phyloP scores from a whole-genome alignment of 2,888 invertebrate genomes.

The Pollenia labialis region DNA sequence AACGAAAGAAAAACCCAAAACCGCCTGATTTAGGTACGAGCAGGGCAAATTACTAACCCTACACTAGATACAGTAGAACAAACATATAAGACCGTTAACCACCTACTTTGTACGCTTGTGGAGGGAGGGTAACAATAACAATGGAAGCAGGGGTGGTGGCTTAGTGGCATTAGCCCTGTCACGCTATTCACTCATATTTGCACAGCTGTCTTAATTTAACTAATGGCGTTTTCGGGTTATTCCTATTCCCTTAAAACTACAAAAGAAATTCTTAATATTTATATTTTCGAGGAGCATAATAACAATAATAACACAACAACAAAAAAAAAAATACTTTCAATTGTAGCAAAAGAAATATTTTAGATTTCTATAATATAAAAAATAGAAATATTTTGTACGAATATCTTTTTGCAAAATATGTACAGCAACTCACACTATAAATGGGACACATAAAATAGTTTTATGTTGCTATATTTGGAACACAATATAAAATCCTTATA shows the following conservation, averaged over 20 bases:
- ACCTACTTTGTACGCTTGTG: slow-evolving; percentile 29
- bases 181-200: slow-evolving; percentile 64
- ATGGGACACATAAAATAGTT: too few relatives aligned
- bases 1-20: slow-evolving; percentile 7
- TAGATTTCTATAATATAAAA: slow-evolving; percentile 35
- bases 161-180: slow-evolving; percentile 54
- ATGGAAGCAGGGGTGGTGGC: slow-evolving; percentile 17
- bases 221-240: slow-evolving; percentile 64
- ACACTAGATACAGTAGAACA: neutral
- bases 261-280: slow-evolving; percentile 35
- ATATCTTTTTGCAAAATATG: slow-evolving; percentile 3
- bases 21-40: slow-evolving; percentile 34
- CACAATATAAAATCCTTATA: too few relatives aligned
- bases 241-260: slow-evolving; percentile 45
- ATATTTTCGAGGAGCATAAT: slow-evolving; percentile 4
- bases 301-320: neutral
- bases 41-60: slow-evolving; percentile 53
- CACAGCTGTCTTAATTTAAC: slow-evolving; percentile 71
- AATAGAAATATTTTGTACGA: slow-evolving; percentile 28
- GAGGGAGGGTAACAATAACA: slow-evolving; percentile 21
- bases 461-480: too few relatives aligned
- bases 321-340: slow-evolving; percentile 6
- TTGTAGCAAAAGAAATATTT: slow-evolving; percentile 39
- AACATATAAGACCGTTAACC: slow-evolving; percentile 33
- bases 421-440: too few relatives aligned